Evolutionary conservation across 1,140 invertebrate species (phyloP).

Genomic region (Penaeus chinensis): DNA sequence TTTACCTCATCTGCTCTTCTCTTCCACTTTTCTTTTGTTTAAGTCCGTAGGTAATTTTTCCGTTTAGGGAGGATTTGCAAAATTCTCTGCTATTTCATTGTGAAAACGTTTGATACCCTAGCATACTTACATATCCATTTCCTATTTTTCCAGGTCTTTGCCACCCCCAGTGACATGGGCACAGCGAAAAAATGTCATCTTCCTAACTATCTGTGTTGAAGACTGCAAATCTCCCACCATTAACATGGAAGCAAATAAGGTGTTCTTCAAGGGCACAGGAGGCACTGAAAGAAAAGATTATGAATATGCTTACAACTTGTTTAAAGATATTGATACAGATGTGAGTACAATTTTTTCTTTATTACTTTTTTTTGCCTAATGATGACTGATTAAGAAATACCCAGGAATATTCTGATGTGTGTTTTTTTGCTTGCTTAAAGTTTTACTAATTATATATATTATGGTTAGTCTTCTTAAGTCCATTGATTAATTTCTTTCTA

Average conservation of each 20-base stretch:
- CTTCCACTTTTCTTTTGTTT: too few relatives aligned
- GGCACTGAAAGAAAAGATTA: constrained; percentile 87
- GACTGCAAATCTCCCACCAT: constrained; percentile 87
- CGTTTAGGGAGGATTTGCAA: too few relatives aligned
- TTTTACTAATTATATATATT: too few relatives aligned
- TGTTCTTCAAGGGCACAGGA: constrained; percentile 87
- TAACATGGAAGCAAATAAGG: constrained; percentile 81
- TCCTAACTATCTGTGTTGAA: constrained; percentile 89
- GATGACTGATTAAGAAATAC: not conserved
- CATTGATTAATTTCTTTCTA: too few relatives aligned
- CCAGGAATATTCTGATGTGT: too few relatives aligned
- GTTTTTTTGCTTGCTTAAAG: too few relatives aligned
- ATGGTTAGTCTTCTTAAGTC: too few relatives aligned
- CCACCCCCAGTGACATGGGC: constrained; percentile 92
- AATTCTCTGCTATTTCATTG: too few relatives aligned
- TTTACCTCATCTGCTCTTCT: too few relatives aligned
- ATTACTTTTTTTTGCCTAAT: not conserved
- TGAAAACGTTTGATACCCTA: too few relatives aligned
- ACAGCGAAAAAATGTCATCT: constrained; percentile 83
- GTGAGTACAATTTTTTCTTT: constrained; percentile 71
- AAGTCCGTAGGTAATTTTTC: too few relatives aligned
- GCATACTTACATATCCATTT: not conserved
- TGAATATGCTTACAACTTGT: constrained; percentile 86
- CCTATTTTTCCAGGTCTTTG: constrained; percentile 66
- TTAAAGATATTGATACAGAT: constrained; percentile 83